These are phyloP conservation scores for Hippopotamyrus pictus DNA, from an alignment of 2,797 vertebrate genomes.

Conservation along the genomic window DNA sequence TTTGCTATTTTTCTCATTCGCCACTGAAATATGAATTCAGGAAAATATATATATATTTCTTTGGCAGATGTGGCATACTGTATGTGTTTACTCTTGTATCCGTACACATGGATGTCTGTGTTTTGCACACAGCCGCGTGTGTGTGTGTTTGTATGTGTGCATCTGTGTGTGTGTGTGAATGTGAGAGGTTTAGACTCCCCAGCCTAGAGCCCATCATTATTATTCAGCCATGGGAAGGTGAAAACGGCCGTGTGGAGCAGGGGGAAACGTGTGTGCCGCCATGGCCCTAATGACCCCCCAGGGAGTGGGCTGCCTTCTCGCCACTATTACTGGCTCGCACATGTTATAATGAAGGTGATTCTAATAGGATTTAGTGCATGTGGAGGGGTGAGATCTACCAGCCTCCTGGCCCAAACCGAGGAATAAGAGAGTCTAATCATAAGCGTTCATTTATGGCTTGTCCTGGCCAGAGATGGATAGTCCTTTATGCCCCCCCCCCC, in stretches of 20 bases:
- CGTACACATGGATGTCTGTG: background rate
- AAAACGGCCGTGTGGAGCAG: constrained; percentile 41
- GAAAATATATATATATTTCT: background rate
- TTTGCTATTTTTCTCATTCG: background rate
- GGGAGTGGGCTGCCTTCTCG: constrained; percentile 38
- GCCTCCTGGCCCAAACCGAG: constrained; percentile 24
- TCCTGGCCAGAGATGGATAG: constrained; percentile 32
- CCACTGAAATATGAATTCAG: background rate
- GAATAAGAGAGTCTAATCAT: constrained; percentile 41
- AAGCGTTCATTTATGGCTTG: constrained; percentile 37
- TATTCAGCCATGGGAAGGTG: constrained; percentile 41
- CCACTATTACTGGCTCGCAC: constrained; percentile 38
- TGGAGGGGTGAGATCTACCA: constrained; percentile 35
- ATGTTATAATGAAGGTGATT: constrained; percentile 44
- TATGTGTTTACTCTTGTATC: background rate
- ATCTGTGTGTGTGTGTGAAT: background rate
- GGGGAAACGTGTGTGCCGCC: constrained; percentile 28
- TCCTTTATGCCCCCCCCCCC: constrained; percentile 20
- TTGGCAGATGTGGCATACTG: background rate
- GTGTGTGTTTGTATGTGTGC: background rate
- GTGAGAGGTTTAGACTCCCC: background rate
- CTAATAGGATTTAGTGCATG: constrained; percentile 52
- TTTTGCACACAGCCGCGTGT: background rate
- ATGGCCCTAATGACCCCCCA: constrained; percentile 42
- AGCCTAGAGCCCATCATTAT: constrained; percentile 33